Base-by-base conservation (phyloP, 1,140 invertebrate genomes). In the Drosophila baimaii region DNA sequence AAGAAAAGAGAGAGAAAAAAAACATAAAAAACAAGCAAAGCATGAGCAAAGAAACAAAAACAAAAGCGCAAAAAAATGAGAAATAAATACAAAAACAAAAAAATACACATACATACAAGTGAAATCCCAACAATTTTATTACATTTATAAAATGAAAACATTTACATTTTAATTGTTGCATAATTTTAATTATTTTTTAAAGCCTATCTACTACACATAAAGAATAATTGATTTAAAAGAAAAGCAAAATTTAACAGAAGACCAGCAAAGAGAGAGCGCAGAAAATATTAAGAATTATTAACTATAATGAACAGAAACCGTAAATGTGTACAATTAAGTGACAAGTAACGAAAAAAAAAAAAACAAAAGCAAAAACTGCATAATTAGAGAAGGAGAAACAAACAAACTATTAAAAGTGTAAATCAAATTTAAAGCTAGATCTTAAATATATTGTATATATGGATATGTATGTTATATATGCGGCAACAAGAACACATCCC, bases 91-190 rank as follows among this genome's bases (percentile, higher is more conserved):
- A 23, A 49, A 49, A 81, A 81, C 47, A 43, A 46, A 19, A 56
- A 58, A 77, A 35, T 27, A 27, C 27, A 66, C 27, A 66, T 47
- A 75, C 35, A 61, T 58, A 52, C 41, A 74, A 74, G 37, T 64
- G 35, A 88, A 74, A 88, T 88, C 84, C 84, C 83, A 82, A 88
- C 83, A 88, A 89, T 89, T 89, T 89, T 89, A 89, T 89, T 89
- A 89, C 84, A 89, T 89, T 89, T 89, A 89, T 89, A 89, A 89
- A 89, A 89, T 89, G 84, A 89, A 89, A 76, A 89, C 80, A 89
- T 78, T 89, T 89, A 89, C 77, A 89, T 89, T 89, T 89, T 89
- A 89, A 89, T 89, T 89, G 84, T 89, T 89, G 84, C 84, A 89
- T 89, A 89, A 84, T 89, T 89, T 89, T 89, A 89, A 84, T 89